Percentiles rank a stretch among this genome's conserved stretches.
Evolutionary conservation across 2,888 invertebrate genomes (phyloP).

Genomic region (Xestia rhomboidea): DNA sequence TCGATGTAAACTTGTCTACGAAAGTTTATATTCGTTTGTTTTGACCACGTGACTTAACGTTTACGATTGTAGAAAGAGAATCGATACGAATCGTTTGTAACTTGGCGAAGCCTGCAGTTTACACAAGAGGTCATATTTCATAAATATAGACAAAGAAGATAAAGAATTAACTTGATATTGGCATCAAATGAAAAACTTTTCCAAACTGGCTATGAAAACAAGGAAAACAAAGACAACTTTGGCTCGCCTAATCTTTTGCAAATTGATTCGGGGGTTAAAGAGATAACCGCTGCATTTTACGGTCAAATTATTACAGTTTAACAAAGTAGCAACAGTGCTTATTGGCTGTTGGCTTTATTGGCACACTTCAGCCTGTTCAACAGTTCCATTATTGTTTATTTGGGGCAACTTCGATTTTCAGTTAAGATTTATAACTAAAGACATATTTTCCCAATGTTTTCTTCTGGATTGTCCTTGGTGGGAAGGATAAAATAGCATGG

Average conservation of each 20-base stretch:
- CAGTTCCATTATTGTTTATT: conserved; percentile 21
- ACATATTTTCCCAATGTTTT: not conserved
- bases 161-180: conserved; percentile 30
- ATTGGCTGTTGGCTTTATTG: conserved; percentile 19
- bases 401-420: not conserved
- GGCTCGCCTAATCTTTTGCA: conserved; percentile 43
- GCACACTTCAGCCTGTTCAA: conserved; percentile 8
- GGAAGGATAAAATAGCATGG: not conserved
- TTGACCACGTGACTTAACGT: no score
- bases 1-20: no score
- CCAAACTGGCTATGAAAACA: conserved; percentile 32
- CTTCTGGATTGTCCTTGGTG: not conserved
- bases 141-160: conserved; percentile 1
- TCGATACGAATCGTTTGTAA: no score
- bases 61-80: no score
- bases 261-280: conserved; percentile 45
- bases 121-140: conserved; percentile 9
- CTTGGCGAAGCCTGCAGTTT: no score
- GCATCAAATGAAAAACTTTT: conserved; percentile 17
- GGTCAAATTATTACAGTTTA: conserved; percentile 42
- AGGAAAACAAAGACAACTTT: conserved; percentile 40
- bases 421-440: not conserved
- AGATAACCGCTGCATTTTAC: conserved; percentile 45
- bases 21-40: no score
- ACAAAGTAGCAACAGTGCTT: conserved; percentile 24